These are phyloP conservation scores for Druceiella hillmani DNA, from an alignment of 2,888 invertebrate genomes.

Conservation along the genomic window DNA sequence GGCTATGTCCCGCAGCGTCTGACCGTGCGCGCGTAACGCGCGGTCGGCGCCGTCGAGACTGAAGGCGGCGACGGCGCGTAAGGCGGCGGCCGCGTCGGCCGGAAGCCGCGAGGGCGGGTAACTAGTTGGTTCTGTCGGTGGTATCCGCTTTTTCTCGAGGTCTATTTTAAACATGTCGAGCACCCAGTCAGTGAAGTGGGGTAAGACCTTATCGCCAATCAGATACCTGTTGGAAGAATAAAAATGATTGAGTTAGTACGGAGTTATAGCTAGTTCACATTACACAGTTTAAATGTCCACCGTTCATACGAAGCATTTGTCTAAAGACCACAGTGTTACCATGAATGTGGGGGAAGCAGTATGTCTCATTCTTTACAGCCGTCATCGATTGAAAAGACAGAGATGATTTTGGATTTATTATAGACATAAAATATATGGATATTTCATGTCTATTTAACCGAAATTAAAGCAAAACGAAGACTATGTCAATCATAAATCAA, in stretches of 20 bases:
- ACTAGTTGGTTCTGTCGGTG: constrained; percentile 52
- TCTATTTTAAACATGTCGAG: constrained; percentile 64
- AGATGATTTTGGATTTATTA: too few species aligned
- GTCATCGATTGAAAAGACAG: too few species aligned
- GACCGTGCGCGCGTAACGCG: constrained; percentile 85
- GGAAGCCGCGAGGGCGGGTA: constrained; percentile 65
- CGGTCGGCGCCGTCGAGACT: constrained; percentile 74
- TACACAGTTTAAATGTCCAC: constrained; percentile 3
- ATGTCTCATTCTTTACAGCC: too few species aligned
- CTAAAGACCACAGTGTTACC: too few species aligned
- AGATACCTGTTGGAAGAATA: constrained; percentile 59
- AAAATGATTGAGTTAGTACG: neutral
- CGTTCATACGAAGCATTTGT: too few species aligned
- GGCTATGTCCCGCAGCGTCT: constrained; percentile 87
- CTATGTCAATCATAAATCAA: too few species aligned
- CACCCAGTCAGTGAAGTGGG: constrained; percentile 79
- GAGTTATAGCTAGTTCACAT: too few species aligned
- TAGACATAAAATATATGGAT: too few species aligned
- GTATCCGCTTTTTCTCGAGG: constrained; percentile 35
- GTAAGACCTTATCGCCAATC: constrained; percentile 66
- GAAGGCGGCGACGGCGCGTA: constrained; percentile 35
- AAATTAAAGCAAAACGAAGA: too few species aligned
- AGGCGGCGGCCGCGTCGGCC: constrained; percentile 51
- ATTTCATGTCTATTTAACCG: too few species aligned
- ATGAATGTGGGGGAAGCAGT: too few species aligned